Percentiles rank a stretch among this genome's conserved stretches.
These are phyloP conservation scores for Tautogolabrus adspersus DNA, from an alignment of 2,113 vertebrate species.

Conservation along the genomic window DNA sequence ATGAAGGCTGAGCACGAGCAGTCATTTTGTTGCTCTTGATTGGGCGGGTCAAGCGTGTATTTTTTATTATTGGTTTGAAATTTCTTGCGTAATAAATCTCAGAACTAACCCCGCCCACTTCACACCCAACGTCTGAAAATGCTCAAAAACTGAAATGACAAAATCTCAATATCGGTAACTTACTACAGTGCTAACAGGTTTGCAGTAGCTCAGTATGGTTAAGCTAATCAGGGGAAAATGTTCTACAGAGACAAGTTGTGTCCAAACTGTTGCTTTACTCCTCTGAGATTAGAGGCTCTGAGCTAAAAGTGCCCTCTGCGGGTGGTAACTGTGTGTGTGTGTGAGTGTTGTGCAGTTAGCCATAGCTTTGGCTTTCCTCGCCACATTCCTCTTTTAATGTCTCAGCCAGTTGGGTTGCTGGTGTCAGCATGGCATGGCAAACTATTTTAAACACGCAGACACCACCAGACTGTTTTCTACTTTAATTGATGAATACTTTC, in stretches of 20 bases:
- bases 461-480: background rate
- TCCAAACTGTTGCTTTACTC: background rate
- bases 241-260: background rate
- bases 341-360: background rate
- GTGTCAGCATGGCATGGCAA: no score
- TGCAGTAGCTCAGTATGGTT: no score
- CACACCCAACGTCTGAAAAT: no score
- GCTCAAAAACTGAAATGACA: background rate
- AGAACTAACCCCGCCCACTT: no score
- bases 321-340: background rate
- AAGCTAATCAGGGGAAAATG: background rate
- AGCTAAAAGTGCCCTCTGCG: background rate
- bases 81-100: no score
- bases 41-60: no score
- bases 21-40: no score
- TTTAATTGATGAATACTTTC: constrained; percentile 8
- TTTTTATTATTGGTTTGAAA: no score
- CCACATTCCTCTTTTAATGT: constrained; percentile 12
- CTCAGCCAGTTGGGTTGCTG: background rate
- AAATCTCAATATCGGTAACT: background rate
- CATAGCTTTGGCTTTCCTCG: background rate
- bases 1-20: no score
- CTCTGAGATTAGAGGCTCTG: background rate
- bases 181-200: no score
- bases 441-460: no score